A percentile compares a stretch with the other conserved stretches of the same genome.
Conservation (phyloP, 1,140 invertebrate species). For the Lordiphosa mommai region DNA sequence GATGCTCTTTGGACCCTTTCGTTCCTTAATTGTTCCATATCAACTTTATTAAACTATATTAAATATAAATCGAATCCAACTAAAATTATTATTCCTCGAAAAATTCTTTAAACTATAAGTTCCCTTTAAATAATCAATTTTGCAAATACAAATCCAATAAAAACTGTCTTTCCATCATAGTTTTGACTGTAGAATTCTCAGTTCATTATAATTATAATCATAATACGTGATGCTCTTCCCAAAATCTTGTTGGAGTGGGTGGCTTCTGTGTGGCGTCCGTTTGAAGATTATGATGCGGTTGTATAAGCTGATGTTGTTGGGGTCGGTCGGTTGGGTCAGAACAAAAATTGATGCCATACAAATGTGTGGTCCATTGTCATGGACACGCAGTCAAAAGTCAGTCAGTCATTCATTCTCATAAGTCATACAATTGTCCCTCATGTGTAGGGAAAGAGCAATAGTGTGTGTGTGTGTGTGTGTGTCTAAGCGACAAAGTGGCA, state of each 20-base stretch:
- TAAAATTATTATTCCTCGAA: no score
- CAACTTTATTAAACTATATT: no score
- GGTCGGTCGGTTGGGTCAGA: no score
- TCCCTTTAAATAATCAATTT: background rate
- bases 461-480: constrained; percentile 1
- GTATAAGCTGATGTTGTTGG: constrained; percentile 24
- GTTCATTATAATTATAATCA: constrained; percentile 13
- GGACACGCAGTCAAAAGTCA: constrained; percentile 45
- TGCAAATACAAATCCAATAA: background rate
- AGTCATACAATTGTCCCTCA: constrained; percentile 43
- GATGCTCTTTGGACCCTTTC: no score
- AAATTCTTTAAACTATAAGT: no score
- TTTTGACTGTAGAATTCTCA: constrained; percentile 2
- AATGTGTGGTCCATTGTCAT: constrained; percentile 58
- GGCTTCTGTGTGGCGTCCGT: constrained; percentile 26
- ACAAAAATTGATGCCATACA: constrained; percentile 52
- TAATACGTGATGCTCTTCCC: constrained; percentile 18
- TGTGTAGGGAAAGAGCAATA: background rate
- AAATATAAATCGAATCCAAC: no score
- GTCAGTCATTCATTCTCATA: constrained; percentile 33
- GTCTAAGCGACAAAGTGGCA: constrained; percentile 24
- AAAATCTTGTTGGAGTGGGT: background rate
- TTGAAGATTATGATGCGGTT: constrained; percentile 51
- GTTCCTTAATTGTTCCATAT: no score
- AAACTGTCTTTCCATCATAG: background rate